Evolutionary conservation across 1,140 invertebrate species (phyloP).

Genomic region (Aplysia californica): DNA sequence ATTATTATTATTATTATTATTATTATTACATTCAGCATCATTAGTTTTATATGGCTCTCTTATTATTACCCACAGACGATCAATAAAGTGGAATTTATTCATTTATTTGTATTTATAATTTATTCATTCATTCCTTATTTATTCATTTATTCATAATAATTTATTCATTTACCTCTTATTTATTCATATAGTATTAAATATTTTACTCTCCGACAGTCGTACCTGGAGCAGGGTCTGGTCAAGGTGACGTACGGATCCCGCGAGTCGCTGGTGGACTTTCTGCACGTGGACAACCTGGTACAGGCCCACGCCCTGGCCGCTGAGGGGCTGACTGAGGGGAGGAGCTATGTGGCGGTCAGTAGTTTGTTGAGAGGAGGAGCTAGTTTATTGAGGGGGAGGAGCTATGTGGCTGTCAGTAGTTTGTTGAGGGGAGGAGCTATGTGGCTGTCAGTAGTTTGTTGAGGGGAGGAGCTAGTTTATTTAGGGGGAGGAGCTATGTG

Average conservation of each 20-base stretch:
- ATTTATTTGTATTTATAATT: too few relatives aligned
- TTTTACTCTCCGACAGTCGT: slow-evolving; percentile 40
- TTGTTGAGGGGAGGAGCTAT: slow-evolving; percentile 7
- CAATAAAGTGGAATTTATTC: too few relatives aligned
- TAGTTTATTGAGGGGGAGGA: neutral
- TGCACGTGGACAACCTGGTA: slow-evolving; percentile 67
- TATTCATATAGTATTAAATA: too few relatives aligned
- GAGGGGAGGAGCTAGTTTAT: too few relatives aligned
- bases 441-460: slow-evolving; percentile 56
- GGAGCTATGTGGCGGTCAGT: slow-evolving; percentile 50
- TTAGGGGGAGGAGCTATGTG: too few relatives aligned
- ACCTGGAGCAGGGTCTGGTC: slow-evolving; percentile 54
- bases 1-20: too few relatives aligned
- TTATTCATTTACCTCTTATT: too few relatives aligned
- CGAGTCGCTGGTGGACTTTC: slow-evolving; percentile 66
- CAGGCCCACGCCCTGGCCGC: slow-evolving; percentile 66
- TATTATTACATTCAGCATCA: too few relatives aligned
- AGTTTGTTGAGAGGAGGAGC: neutral
- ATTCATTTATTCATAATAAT: too few relatives aligned
- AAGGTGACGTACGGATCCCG: slow-evolving; percentile 53
- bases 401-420: neutral
- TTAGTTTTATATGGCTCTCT: too few relatives aligned
- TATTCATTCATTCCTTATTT: too few relatives aligned
- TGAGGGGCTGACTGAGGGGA: slow-evolving; percentile 46
- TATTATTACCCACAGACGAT: too few relatives aligned